Evolutionary conservation across 53 echinoderm and acorn worm genomes (phyloP).

Genomic region (Stichopus horrens): DNA sequence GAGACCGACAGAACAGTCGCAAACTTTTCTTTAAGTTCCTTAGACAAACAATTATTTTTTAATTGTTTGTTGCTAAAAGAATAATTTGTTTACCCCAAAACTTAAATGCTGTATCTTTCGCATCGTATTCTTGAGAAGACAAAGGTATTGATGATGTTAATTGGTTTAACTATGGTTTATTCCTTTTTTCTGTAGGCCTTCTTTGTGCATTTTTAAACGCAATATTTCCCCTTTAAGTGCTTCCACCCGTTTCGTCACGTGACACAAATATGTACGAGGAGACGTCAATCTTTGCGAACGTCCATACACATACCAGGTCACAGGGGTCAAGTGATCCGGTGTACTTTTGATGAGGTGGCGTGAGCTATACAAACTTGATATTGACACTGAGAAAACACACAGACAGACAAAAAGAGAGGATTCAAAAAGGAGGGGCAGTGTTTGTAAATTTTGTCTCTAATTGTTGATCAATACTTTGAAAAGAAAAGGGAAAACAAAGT

Average conservation of each 20-base stretch:
- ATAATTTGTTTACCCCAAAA: too few species aligned
- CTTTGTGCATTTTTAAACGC: background rate
- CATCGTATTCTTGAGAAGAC: too few species aligned
- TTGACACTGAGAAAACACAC: too few species aligned
- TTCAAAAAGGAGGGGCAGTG: background rate
- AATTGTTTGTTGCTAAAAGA: too few species aligned
- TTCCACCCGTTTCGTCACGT: background rate
- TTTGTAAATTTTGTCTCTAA: background rate
- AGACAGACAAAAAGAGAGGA: background rate
- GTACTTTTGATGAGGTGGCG: background rate
- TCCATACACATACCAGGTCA: background rate
- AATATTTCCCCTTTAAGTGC: background rate
- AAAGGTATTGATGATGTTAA: too few species aligned
- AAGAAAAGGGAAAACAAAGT: too few species aligned
- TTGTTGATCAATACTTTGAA: background rate
- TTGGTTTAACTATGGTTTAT: too few species aligned
- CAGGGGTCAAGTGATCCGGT: background rate
- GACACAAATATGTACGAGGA: background rate
- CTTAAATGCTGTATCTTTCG: too few species aligned
- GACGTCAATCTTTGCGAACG: background rate
- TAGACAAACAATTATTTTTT: too few species aligned
- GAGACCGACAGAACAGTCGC: too few species aligned
- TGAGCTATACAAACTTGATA: background rate
- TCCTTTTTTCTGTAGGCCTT: too few species aligned
- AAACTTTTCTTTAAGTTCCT: too few species aligned